Base-by-base conservation (phyloP, 1,140 invertebrate species). In the Dryas iulia region DNA sequence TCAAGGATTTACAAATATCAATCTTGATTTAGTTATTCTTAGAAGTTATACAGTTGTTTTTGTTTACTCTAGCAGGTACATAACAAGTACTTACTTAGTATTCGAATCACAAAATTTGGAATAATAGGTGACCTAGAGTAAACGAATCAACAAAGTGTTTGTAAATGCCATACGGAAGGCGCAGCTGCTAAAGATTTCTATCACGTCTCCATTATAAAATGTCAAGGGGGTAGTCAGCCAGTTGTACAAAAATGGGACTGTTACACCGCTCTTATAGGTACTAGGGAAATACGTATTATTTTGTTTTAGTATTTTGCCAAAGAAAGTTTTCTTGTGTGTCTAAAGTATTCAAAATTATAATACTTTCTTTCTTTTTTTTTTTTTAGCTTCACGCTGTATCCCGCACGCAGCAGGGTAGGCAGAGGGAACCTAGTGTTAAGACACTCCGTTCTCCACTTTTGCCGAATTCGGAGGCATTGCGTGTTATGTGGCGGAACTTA, bases 161-260 rank as follows among this genome's bases (percentile, higher is more conserved):
- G 18, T 47, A 47, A 47, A 47, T 47, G 39, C 39, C 14, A 21
- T 47, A 47, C 39, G 18, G 18, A 47, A 47, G 39, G 39, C 18
- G 18, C 2, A 47, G 6, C 14, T 47, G 14, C 21, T 47, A 47
- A 47, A 47, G 39, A 47, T 47, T 47, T 18, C 39, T 65, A 67
- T 71, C 47, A 71, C 69, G 65, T 71, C 64, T 67, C 64, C 61
- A 69, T 74, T 71, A 52, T 31, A 68, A 57, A 73, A 74, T 68
- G 72, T 65, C 72, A 71, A 47, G 39, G 21, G 39, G 39, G 39
- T 47, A 21, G 7, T 47, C 39, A 47, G 18, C 18, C 39, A 21
- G 39, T 47, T 21, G 39, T 47, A 47, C 39, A 21, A 47, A 47
- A 47, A 47, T 47, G 39, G 39, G 18, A 47, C 39, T 47, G 14